phyloP scores from a whole-genome alignment of 1,140 invertebrate genomes.

The Hetaerina americana region DNA sequence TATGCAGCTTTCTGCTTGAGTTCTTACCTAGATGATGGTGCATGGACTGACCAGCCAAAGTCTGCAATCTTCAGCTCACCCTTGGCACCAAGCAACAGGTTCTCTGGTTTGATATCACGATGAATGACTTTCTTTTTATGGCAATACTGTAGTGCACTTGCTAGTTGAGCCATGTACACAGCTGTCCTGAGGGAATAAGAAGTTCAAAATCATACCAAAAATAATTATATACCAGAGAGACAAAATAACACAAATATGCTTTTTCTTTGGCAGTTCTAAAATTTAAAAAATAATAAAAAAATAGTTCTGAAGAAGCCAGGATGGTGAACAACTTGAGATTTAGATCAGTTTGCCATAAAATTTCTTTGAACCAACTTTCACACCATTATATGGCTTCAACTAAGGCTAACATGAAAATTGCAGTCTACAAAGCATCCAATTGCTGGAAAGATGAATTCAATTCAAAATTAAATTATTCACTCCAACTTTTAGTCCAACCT shows the following conservation, averaged over 20 bases:
- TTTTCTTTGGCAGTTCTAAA: not conserved
- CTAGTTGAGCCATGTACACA: conserved; percentile 70
- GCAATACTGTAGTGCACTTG: conserved; percentile 82
- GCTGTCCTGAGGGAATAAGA: conserved; percentile 42
- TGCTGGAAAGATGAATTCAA: no score
- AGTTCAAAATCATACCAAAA: conserved; percentile 3
- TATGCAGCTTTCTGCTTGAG: no score
- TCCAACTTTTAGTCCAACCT: no score
- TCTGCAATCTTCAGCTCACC: conserved; percentile 91
- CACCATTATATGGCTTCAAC: no score
- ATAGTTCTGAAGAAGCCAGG: no score
- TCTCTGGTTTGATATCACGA: conserved; percentile 91
- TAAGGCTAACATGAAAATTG: no score
- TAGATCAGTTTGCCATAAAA: no score
- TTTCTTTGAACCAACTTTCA: no score
- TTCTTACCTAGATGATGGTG: conserved; percentile 71
- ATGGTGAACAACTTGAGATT: no score
- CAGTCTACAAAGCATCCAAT: no score
- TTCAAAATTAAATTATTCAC: no score
- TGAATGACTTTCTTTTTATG: conserved; percentile 93
- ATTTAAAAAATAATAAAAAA: not conserved
- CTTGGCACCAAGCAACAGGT: conserved; percentile 70
- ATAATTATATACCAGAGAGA: not conserved
- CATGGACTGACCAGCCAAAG: conserved; percentile 96
- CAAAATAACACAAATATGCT: not conserved